Evolutionary conservation across 2,888 invertebrate species (phyloP).

Genomic region (Lottia gigantea): DNA sequence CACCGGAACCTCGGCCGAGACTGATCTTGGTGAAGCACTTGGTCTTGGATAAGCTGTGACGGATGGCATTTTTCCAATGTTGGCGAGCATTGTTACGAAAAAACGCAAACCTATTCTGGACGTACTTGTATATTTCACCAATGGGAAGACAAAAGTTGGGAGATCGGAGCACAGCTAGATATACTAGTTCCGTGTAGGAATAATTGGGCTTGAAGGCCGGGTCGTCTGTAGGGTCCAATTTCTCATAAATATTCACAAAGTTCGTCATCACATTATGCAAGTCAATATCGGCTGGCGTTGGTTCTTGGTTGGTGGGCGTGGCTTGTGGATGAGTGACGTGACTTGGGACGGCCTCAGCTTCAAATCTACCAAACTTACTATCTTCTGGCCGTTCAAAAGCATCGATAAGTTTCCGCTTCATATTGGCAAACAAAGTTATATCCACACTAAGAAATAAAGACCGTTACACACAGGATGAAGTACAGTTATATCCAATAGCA

Average conservation of each 20-base stretch:
- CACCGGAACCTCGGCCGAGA: slow-evolving; percentile 31
- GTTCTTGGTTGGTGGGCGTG: neutral
- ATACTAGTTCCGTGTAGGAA: slow-evolving; percentile 52
- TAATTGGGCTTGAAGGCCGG: slow-evolving; percentile 45
- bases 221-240: slow-evolving; percentile 37
- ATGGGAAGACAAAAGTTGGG: slow-evolving; percentile 51
- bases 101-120: slow-evolving; percentile 43
- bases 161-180: slow-evolving; percentile 45
- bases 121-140: slow-evolving; percentile 47
- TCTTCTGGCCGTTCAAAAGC: neutral
- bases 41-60: slow-evolving; percentile 53
- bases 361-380: neutral
- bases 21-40: slow-evolving; percentile 53
- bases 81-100: slow-evolving; percentile 41
- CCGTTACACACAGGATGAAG: no score
- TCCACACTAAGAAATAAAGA: no score
- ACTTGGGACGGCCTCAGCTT: neutral
- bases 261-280: slow-evolving; percentile 44
- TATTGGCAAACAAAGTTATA: neutral
- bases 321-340: neutral
- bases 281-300: slow-evolving; percentile 33
- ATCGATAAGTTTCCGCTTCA: neutral
- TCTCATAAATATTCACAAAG: slow-evolving; percentile 45
- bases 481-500: no score
- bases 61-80: slow-evolving; percentile 52